These are phyloP conservation scores for Stegophylla sp. DNA, from an alignment of 2,888 invertebrate genomes.

Conservation along the genomic window DNA sequence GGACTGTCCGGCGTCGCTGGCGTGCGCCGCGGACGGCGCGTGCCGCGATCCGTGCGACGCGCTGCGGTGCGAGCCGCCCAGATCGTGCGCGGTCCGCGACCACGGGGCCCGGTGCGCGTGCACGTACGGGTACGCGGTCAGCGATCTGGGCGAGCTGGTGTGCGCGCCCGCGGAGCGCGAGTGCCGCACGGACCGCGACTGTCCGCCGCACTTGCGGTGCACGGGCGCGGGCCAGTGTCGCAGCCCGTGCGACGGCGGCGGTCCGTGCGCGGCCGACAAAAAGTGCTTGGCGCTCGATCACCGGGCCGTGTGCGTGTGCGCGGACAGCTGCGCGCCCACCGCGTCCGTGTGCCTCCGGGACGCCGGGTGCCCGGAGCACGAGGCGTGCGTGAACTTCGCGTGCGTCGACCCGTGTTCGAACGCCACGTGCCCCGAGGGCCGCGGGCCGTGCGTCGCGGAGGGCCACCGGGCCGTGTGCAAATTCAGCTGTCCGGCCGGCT, in stretches of 20 bases:
- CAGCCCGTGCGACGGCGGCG: constrained; percentile 77
- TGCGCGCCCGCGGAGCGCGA: constrained; percentile 83
- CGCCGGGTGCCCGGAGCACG: constrained; percentile 83
- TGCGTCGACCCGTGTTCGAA: constrained; percentile 89
- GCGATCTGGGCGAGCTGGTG: constrained; percentile 83
- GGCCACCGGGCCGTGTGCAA: constrained; percentile 94
- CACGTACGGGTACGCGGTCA: constrained; percentile 85
- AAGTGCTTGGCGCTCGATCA: constrained; percentile 88
- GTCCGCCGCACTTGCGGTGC: constrained; percentile 85
- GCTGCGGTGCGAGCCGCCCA: constrained; percentile 66
- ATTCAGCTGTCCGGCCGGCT: constrained; percentile 93
- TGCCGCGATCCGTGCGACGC: constrained; percentile 60
- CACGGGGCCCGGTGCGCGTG: constrained; percentile 88
- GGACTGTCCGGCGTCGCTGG: constrained; percentile 58
- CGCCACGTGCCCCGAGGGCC: constrained; percentile 78
- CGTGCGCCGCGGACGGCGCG: constrained; percentile 59
- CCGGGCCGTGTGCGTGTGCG: constrained; percentile 84
- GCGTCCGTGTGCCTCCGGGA: constrained; percentile 88
- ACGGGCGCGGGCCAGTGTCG: constrained; percentile 79
- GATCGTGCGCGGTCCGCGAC: constrained; percentile 85
- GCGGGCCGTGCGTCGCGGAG: constrained; percentile 90
- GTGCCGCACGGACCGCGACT: constrained; percentile 82
- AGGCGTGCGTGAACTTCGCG: constrained; percentile 86
- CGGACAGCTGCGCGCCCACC: constrained; percentile 84
- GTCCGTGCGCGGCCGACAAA: constrained; percentile 81